Conservation (phyloP, 2,797 vertebrate species). For the Manis pentadactyla region DNA sequence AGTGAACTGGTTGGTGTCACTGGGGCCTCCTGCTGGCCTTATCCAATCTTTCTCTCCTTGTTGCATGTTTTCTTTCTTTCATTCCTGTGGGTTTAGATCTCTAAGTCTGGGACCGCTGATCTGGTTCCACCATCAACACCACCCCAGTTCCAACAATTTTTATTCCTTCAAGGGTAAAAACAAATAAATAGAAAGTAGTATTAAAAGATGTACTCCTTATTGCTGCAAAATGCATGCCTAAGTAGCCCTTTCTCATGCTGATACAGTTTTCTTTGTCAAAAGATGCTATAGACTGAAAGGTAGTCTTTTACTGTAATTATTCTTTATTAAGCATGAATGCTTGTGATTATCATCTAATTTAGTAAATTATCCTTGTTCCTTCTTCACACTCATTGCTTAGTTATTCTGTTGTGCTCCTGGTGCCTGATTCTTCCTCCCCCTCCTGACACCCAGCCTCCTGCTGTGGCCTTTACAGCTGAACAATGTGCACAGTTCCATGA, state of each 20-base stretch:
- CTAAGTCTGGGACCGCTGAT: background rate
- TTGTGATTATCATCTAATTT: conserved; percentile 18
- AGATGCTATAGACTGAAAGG: background rate
- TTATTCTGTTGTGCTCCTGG: background rate
- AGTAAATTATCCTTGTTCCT: conserved; percentile 12
- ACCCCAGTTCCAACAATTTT: background rate
- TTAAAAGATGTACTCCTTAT: background rate
- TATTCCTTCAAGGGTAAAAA: background rate
- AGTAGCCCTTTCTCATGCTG: background rate
- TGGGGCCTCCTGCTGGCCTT: background rate
- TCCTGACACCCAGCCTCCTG: background rate
- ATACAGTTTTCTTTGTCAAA: background rate
- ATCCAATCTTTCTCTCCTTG: background rate
- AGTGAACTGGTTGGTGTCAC: background rate
- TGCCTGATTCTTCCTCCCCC: background rate
- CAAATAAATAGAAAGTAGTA: background rate
- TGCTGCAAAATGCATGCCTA: background rate
- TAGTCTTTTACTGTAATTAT: conserved; percentile 35
- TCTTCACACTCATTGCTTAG: background rate
- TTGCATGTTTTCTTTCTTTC: background rate
- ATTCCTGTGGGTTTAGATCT: background rate
- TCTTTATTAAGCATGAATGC: conserved; percentile 35
- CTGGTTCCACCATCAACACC: background rate
- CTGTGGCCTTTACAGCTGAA: background rate
- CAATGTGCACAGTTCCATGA: background rate